Evolutionary conservation across 2,113 vertebrate species (phyloP).

Genomic region (Scalopus aquaticus): DNA sequence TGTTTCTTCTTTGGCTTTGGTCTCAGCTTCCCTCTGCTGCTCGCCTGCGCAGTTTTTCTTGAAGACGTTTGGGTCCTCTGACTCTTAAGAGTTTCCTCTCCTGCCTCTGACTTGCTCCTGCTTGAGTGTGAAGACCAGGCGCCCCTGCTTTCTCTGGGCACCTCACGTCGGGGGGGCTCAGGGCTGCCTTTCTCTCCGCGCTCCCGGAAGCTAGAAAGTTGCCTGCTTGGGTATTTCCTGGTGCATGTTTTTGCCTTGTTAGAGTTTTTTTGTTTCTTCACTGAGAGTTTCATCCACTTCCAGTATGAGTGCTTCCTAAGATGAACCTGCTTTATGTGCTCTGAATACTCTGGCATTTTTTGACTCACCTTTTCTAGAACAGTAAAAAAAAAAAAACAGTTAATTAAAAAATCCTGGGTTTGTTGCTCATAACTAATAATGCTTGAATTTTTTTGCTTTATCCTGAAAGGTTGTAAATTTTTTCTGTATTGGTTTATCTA

Average conservation of each 20-base stretch:
- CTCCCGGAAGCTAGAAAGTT: too few relatives aligned
- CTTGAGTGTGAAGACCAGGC: too few relatives aligned
- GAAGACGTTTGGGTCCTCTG: not conserved
- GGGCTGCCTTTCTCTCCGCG: rapidly evolving
- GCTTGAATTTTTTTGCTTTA: not conserved
- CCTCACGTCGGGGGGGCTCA: not conserved
- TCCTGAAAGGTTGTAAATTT: not conserved
- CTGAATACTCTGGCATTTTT: not conserved
- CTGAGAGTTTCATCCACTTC: not conserved
- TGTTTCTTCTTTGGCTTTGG: not conserved
- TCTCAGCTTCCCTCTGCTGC: not conserved
- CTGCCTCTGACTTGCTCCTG: too few relatives aligned
- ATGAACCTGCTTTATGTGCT: not conserved
- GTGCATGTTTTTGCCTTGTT: not conserved
- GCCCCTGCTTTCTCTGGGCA: too few relatives aligned
- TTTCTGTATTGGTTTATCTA: slow-evolving; percentile 70
- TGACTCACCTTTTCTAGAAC: not conserved
- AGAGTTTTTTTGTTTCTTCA: not conserved
- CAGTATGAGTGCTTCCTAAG: not conserved
- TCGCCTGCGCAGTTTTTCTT: not conserved
- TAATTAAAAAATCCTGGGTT: not conserved
- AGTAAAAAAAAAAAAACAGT: not conserved
- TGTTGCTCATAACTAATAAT: not conserved
- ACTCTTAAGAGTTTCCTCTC: too few relatives aligned
- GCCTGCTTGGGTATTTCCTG: not conserved